phyloP scores from a whole-genome alignment of 53 echinoderm and acorn worm species.

The Actinopyga echinites region DNA sequence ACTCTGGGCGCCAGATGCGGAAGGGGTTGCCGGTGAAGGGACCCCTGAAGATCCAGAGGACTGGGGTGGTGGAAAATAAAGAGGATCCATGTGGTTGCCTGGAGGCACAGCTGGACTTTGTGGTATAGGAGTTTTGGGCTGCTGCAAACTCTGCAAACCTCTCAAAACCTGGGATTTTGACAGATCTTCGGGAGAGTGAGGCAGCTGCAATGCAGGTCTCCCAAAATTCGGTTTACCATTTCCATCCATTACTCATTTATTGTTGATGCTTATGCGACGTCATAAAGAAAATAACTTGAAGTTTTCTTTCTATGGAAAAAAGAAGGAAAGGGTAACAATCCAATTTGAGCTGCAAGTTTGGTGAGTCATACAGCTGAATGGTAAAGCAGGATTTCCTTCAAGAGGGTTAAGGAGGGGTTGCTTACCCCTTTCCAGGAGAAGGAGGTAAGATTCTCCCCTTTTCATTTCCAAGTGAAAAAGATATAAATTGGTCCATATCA shows the following conservation, averaged over 20 bases:
- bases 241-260: conserved; percentile 22
- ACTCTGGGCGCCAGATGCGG: conserved; percentile 68
- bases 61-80: conserved; percentile 21
- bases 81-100: conserved; percentile 7
- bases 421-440: too few relatives aligned
- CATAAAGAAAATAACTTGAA: too few relatives aligned
- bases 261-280: too few relatives aligned
- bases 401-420: too few relatives aligned
- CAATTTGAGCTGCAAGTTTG: too few relatives aligned
- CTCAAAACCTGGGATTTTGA: not conserved
- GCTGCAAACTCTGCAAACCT: conserved; percentile 8
- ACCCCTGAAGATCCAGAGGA: conserved; percentile 38
- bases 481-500: too few relatives aligned
- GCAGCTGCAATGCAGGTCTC: conserved; percentile 17
- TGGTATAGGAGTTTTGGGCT: conserved; percentile 73
- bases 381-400: too few relatives aligned
- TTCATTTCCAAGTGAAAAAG: too few relatives aligned
- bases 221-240: conserved; percentile 7
- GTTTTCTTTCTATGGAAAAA: too few relatives aligned
- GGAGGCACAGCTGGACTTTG: conserved; percentile 76
- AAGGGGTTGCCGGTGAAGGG: conserved; percentile 38
- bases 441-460: too few relatives aligned
- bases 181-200: conserved; percentile 8
- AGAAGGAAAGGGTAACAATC: too few relatives aligned
- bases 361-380: too few relatives aligned